These are phyloP conservation scores for Papilio demoleus DNA, from an alignment of 2,888 invertebrate species.

Conservation along the genomic window DNA sequence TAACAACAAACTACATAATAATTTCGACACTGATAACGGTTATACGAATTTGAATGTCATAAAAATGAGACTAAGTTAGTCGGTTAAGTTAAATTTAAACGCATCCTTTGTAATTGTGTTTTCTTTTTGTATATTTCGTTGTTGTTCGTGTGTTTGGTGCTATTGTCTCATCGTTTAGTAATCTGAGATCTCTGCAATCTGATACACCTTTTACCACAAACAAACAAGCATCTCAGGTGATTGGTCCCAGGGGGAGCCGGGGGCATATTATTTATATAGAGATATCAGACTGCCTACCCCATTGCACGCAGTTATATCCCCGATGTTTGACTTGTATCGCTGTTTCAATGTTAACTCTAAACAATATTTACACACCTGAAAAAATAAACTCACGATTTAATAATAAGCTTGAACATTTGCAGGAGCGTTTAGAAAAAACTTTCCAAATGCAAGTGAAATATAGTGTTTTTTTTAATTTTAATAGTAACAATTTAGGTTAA, in stretches of 20 bases:
- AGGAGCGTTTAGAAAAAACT: background rate
- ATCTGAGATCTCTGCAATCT: constrained; percentile 46
- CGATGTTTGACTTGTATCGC: constrained; percentile 6
- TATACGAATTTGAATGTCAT: no score
- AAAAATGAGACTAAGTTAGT: no score
- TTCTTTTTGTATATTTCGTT: background rate
- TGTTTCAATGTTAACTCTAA: background rate
- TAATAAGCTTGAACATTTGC: background rate
- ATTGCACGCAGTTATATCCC: background rate
- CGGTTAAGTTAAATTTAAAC: background rate
- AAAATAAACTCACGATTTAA: background rate
- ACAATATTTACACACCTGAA: constrained; percentile 4
- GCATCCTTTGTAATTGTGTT: background rate
- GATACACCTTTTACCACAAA: constrained; percentile 51
- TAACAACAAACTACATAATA: no score
- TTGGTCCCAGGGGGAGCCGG: constrained; percentile 43
- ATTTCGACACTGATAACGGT: no score
- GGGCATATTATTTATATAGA: constrained; percentile 42
- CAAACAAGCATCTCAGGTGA: constrained; percentile 56
- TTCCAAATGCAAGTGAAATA: background rate
- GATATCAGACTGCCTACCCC: constrained; percentile 35
- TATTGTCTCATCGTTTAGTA: constrained; percentile 51
- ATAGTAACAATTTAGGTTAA: no score
- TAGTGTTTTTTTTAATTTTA: no score
- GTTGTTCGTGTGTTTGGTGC: constrained; percentile 45